Evolutionary conservation across 2,888 invertebrate species (phyloP), one percentile per base, ranked within the genome.

Genomic region (Synanthedon tipuliformis): DNA sequence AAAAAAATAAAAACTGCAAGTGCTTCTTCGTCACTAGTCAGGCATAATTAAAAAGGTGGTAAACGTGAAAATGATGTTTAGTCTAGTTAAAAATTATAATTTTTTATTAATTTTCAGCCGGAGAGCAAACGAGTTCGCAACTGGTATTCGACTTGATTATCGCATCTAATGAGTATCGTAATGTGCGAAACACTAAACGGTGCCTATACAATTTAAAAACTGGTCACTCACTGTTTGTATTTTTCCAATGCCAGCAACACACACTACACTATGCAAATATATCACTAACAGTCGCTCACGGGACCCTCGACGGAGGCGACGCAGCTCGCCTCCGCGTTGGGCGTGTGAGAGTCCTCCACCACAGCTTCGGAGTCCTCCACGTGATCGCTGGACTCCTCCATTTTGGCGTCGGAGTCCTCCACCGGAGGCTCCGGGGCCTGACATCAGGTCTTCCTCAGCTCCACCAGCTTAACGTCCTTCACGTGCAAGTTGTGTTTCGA

Each of bases 401-500:
- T 56, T 7, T 52, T 40, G 41, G 52, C 54, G 48, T 54, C 52
- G 18, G 54, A 27, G 50, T 53, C 53, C 18, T 56, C 55, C 34
- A 49, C 41, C 52, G 58, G 18, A 16, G 49, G 55, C 53, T 54
- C 59, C n/a, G 54, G 56, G 51, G 56, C 60, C 64, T 67, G 69
- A 66, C 69, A 83, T 85, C 86, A 86, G 69, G 86, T 85, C 65
- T 85, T 88, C 73, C 90, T 70, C 52, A 86, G 72, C 69, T 92
- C 93, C 10, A 94, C 94, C 64, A 94, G 75, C 69, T 94, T 94
- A 7, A 94, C 92, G 63, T 94, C 94, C 62, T 92, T 91, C 51
- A 94, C 94, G 70, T 94, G 93, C 55, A 94, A 81, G 75, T 94
- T 92, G 74, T 93, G 92, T 68, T 92, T 92, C 57, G 93, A 93